Base-by-base conservation (phyloP, 2,113 vertebrate species). In the Emydura subglobosa region DNA sequence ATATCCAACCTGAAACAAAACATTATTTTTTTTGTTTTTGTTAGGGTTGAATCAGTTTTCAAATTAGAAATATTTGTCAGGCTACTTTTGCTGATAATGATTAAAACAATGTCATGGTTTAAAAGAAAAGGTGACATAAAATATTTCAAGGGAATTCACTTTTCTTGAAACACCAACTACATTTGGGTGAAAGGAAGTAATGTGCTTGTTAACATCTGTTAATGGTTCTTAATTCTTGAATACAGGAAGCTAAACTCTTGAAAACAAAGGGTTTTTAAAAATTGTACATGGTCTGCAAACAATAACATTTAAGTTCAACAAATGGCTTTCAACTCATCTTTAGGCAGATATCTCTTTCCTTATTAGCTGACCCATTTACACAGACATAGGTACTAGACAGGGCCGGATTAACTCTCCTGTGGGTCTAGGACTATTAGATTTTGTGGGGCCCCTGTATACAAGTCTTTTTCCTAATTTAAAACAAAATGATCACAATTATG, bases 31-130 rank as follows among this genome's bases (percentile, higher is more conserved):
- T 95, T 95, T 50, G 84, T 68, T 97, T 97, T 92, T 93, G 72
- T 95, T 97, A 89, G 95, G 84, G 87, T 88, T 95, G 93, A 97
- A 95, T 96, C 79, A 95, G 39, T 97, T 97, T 97, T 96, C 85
- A 95, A 97, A 97, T 94, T 57, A 97, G 85, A 95, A 83, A 79
- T 83, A 97, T 85, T 47, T 90, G 87, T 95, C 68, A 88, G 86
- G 86, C 95, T 97, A 94, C 87, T 95, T 94, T 83, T 85, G 59
- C 27, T 93, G 79, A 80, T 49, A 82, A 42, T 96, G 97, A 96
- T 57, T 95, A 96, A 96, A 91, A 92, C 78, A 93, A 90, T 92
- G 3, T 21, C 85, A 61, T 55, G 91, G 86, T 57, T 55, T 85
- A 92, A 84, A 96, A 84, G 51, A 4, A 86, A 96, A 87, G 39